Base-by-base conservation (phyloP, 2,888 invertebrate species). In the Lithophane ornitopus region DNA sequence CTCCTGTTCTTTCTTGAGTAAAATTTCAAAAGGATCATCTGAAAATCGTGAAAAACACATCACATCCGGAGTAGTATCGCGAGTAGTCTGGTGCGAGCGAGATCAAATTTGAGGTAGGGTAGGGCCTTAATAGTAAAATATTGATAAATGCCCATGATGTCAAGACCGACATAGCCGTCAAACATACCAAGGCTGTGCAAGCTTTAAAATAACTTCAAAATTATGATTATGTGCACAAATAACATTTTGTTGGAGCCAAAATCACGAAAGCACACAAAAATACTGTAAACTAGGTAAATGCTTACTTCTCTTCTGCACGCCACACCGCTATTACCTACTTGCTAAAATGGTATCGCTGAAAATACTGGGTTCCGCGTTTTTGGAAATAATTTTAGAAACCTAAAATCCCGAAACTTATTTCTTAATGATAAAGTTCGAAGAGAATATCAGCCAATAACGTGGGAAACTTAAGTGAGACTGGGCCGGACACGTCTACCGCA, bases 281-380 rank as follows among this genome's bases (percentile, higher is more conserved):
- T 76, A 52, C 11, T 52, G 76, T 74, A 74, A 84, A 84, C 80
- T 88, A 85, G 85, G 89, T 87, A 78, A 89, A 90, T 84, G 90
- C 85, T 90, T 85, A 88, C 78, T 81, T 74, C 72, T 70, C 59
- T 70, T 70, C n/a, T 56, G 69, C 90, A 90, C 88, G 90, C 89
- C 41, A 90, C 16, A 74, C 39, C 28, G 78, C 85, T 77, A 85
- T 87, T 87, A 85, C 46, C 7, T 44, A 85, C 46, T 8, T 44
- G 70, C 72, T 56, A 68, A 79, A 85, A 73, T 81, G 22, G 34
- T 66, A 49, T 65, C 14, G 74, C 49, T 34, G 19, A 73, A 76
- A 65, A 19, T 28, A 9, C 26, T 63, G 65, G 67, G 83, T 81
- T 69, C 73, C 63, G 74, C 3, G 12, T 56, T 78, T 79, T 69